Percentiles rank a stretch among this genome's conserved stretches.
Evolutionary conservation across 2,113 vertebrate genomes (phyloP).

Genomic region (Natator depressus): DNA sequence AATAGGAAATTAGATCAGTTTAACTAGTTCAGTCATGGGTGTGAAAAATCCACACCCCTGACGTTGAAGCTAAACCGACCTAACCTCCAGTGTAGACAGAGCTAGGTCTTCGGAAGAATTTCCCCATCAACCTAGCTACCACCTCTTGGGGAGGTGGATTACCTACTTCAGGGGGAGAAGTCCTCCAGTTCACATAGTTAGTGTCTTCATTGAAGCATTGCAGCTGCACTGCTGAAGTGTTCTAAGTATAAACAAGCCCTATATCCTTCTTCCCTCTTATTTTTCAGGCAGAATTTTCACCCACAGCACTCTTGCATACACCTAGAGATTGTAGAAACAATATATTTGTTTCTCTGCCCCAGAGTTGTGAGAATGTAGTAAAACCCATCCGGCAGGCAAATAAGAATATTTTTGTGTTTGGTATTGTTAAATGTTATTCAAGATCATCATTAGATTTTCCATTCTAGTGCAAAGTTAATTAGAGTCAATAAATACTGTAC

Average conservation of each 20-base stretch:
- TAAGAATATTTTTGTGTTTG: constrained; percentile 51
- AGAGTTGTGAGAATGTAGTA: constrained; percentile 39
- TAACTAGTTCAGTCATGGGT: no score
- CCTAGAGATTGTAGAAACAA: neutral
- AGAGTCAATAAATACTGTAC: constrained; percentile 59
- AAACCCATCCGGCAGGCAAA: constrained; percentile 58
- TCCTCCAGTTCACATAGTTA: neutral
- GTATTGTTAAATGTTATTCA: constrained; percentile 56
- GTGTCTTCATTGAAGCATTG: neutral
- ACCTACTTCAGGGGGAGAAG: neutral
- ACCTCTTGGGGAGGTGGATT: neutral
- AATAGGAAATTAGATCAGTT: neutral
- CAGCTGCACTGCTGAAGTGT: neutral
- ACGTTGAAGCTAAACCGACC: neutral
- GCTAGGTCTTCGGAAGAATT: neutral
- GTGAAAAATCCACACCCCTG: neutral
- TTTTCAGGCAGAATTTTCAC: constrained; percentile 4
- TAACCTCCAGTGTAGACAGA: neutral
- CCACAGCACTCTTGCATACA: neutral
- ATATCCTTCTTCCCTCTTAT: neutral
- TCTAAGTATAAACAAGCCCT: neutral
- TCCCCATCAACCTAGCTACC: neutral
- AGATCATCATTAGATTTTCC: constrained; percentile 61
- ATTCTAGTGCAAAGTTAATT: constrained; percentile 64
- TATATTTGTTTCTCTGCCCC: constrained; percentile 33